Conservation (phyloP, 2,113 vertebrate genomes). For the Brachionichthys hirsutus region DNA sequence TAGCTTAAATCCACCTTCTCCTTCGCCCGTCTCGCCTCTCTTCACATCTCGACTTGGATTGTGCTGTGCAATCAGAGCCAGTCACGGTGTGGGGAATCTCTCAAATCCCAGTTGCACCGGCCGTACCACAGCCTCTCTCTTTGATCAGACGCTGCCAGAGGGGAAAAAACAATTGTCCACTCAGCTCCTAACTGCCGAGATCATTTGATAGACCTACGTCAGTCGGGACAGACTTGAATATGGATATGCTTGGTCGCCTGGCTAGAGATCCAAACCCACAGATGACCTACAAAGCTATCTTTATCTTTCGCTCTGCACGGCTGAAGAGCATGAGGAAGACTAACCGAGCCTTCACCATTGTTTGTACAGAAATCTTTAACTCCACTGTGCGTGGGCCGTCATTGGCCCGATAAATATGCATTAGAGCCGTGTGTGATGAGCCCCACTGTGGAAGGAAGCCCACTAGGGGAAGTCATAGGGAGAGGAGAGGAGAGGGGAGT, state of each 20-base stretch:
- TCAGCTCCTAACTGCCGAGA: conserved; percentile 48
- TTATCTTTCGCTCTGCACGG: conserved; percentile 48
- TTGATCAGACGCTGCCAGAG: conserved; percentile 64
- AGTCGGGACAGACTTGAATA: conserved; percentile 17
- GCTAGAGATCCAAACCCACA: conserved; percentile 19
- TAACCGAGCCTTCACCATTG: conserved; percentile 62
- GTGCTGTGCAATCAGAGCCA: conserved; percentile 57
- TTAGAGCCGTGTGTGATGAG: conserved; percentile 61
- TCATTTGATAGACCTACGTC: conserved; percentile 56
- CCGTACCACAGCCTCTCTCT: conserved; percentile 53
- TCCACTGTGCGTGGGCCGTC: conserved; percentile 53
- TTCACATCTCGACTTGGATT: conserved; percentile 58
- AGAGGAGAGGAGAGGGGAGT: conserved; percentile 45
- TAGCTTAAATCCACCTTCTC: conserved; percentile 63
- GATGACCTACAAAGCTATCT: conserved; percentile 41
- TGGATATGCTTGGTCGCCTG: conserved; percentile 39
- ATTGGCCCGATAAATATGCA: conserved; percentile 66
- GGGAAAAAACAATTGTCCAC: conserved; percentile 48
- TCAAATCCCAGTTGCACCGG: conserved; percentile 67
- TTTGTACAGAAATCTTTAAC: conserved; percentile 68
- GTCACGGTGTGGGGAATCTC: conserved; percentile 47
- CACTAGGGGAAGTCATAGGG: conserved; percentile 68
- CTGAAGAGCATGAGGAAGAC: conserved; percentile 54
- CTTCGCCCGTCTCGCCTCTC: conserved; percentile 26
- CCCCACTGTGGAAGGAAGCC: conserved; percentile 58